Evolutionary conservation across 1,140 invertebrate genomes (phyloP), one percentile per base, ranked within the genome.

Genomic region (Philopotamus ludificatus): DNA sequence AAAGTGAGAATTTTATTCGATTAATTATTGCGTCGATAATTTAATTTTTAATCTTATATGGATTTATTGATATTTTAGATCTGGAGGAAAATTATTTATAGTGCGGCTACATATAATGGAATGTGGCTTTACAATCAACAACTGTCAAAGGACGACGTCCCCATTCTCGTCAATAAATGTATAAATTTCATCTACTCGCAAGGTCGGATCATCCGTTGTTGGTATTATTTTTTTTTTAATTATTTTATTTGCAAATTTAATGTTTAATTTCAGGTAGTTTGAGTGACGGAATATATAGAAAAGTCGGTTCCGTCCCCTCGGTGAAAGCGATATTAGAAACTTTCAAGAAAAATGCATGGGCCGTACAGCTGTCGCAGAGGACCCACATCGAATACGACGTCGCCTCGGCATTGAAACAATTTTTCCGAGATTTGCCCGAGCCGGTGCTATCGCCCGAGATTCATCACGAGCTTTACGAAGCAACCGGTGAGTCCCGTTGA

Each of bases 111-210:
- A 50, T 86, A 87, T 67, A 93, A 91, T 75, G 91, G 92, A 8
- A 81, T 85, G 1, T 79, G 82, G 3, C 78, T 96, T 45, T 82
- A 87, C 41, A 89, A 95, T 69, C 92, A 95, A 74, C 92, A 94
- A 74, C 77, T 95, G 22, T 94, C 91, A 3, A 86, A 88, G 69
- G 90, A 93, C 65, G 86, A 94, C 75, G 85, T 95, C 23, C 93
- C 93, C 20, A 89, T 92, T 12, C 87, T 95, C 58, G 89, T 96
- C 1, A 91, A 95, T 69, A 94, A 93, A 75, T 95, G 93, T 76
- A 87, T 95, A 41, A 93, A 91, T 72, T 94, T 94, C 72, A 87
- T 95, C 61, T 91, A 90, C 70, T 85, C 87, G 12, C 85, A 94
- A 74, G 93, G 90, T 91, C 81, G 42, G 4, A 21, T 41, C 20